Base-by-base conservation (phyloP, 2,888 invertebrate genomes). In the Hydriomena furcata region DNA sequence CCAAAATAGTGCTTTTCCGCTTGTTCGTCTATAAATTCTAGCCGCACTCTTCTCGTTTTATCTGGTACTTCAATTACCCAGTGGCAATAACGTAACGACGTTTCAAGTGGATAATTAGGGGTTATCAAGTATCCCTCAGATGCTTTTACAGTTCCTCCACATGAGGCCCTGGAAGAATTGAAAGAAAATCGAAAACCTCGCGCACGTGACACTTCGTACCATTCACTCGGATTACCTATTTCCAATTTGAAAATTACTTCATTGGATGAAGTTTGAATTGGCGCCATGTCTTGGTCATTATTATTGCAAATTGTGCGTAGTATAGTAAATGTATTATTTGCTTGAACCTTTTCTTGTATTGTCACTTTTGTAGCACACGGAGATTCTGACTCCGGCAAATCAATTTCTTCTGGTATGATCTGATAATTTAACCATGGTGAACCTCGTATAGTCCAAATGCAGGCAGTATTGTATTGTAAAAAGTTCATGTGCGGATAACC, bases 391-490 rank as follows among this genome's bases (percentile, higher is more conserved):
- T 54, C 83, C 51, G 74, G 85, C 44, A 75, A 74, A 56, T 69
- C 74, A 41, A 71, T 65, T 47, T 70, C 82, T 55, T 73, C 71
- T 1, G 77, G 66, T 52, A 65, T 61, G 24, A 89, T 66, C 36
- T 63, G 59, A 8, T 84, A 76, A 8, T 73, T 60, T 45, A 68
- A 66, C 32, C 68, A 63, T 1, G 71, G 61, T 3, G 63, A 34
- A 4, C 92, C 92, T 53, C 91, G 82, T 12, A 98, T 88, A 50
- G 88, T 89, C 95, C 97, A 98, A 36, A 91, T 90, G 75, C 98
- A 98, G 13, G 94, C 86, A 3, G 91, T 72, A 52, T 93, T 92
- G 31, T 76, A 76, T 1, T 91, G 90, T 55, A 94, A 92, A 17
- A 80, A 63, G 12, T 79, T 71, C 52, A 84, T 63, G 11, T 82